A percentile compares a stretch with the other conserved stretches of the same genome.
phyloP scores from a whole-genome alignment of 1,140 invertebrate genomes.

The Eciton burchellii region DNA sequence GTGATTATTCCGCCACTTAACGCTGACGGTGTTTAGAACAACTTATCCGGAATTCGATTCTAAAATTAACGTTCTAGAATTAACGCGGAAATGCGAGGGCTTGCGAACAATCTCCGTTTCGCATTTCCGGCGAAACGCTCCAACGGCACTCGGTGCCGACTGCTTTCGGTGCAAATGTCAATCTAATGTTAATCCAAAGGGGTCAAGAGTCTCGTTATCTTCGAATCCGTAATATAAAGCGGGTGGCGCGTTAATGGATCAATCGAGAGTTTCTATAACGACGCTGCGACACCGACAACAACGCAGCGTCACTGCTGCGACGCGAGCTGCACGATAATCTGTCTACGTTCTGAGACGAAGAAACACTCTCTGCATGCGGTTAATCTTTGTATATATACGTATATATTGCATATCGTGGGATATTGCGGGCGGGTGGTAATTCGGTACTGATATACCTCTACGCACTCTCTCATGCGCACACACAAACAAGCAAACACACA shows the following conservation, averaged over 20 bases:
- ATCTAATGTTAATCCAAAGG: background rate
- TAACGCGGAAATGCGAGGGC: background rate
- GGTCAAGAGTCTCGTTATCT: background rate
- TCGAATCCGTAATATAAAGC: background rate
- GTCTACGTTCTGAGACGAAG: constrained; percentile 24
- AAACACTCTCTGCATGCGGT: constrained; percentile 64
- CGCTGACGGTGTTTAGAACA: constrained; percentile 7
- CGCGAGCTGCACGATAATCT: constrained; percentile 13
- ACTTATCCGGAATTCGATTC: too few species aligned
- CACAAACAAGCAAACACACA: constrained; percentile 8
- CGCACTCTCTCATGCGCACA: constrained; percentile 42
- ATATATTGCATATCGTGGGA: too few species aligned
- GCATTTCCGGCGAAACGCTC: background rate
- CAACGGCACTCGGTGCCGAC: background rate
- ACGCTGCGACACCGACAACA: background rate
- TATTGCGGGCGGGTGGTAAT: constrained; percentile 52
- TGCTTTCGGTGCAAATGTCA: constrained; percentile 6
- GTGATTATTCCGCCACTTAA: constrained; percentile 43
- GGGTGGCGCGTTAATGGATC: background rate
- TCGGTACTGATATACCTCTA: constrained; percentile 43
- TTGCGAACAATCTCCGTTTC: background rate
- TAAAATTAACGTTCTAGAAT: constrained; percentile 36
- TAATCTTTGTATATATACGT: constrained; percentile 64
- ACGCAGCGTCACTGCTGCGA: background rate
- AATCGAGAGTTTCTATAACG: background rate